Percentiles rank a stretch among this genome's conserved stretches.
These are phyloP conservation scores for Xestia rhomboidea DNA, from an alignment of 2,888 invertebrate genomes.

Conservation along the genomic window DNA sequence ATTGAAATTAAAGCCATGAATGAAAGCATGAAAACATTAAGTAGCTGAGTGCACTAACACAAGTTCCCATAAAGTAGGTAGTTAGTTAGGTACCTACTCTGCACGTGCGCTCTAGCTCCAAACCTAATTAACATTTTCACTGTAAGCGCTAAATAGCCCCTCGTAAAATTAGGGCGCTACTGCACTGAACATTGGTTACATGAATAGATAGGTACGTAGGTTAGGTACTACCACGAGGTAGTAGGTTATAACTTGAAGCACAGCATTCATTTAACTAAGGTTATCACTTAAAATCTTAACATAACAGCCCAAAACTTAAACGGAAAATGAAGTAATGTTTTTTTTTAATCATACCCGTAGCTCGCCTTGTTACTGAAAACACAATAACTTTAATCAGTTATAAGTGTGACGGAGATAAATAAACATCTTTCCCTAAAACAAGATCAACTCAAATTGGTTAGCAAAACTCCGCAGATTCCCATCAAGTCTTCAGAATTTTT, in stretches of 20 bases:
- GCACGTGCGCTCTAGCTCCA: slow-evolving; percentile 1
- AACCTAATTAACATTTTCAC: slow-evolving; percentile 51
- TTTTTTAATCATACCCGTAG: background rate
- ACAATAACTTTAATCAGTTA: background rate
- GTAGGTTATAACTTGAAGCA: too few species aligned
- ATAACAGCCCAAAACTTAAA: background rate
- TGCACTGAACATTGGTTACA: slow-evolving; percentile 18
- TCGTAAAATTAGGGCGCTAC: slow-evolving; percentile 21
- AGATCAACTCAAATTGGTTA: background rate
- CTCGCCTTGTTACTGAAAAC: background rate
- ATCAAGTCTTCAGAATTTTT: too few species aligned
- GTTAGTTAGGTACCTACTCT: background rate
- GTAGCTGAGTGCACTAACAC: slow-evolving; percentile 10
- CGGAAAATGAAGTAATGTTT: background rate
- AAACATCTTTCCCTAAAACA: background rate
- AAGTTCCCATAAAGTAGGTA: slow-evolving; percentile 2
- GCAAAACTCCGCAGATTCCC: too few species aligned
- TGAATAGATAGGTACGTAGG: slow-evolving; percentile 5
- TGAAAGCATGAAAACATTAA: background rate
- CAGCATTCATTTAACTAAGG: background rate
- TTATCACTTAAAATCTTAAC: background rate
- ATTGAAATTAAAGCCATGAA: background rate
- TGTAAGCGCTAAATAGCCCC: slow-evolving; percentile 35
- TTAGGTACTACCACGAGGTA: background rate
- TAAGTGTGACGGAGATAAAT: background rate